Evolutionary conservation across 1,140 invertebrate species (phyloP).

Genomic region (Eriocheir sinensis): DNA sequence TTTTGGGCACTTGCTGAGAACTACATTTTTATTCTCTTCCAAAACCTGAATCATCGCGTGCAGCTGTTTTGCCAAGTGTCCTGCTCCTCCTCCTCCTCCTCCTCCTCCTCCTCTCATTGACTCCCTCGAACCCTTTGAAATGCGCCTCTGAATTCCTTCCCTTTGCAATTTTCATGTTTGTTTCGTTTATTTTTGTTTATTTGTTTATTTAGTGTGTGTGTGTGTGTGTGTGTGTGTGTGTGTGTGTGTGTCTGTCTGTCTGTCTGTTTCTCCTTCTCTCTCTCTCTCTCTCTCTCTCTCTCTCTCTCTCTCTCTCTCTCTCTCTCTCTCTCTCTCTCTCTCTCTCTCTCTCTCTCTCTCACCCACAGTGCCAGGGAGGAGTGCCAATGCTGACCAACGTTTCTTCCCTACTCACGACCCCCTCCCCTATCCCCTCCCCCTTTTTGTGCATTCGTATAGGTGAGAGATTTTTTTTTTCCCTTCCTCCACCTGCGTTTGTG

Average conservation of each 20-base stretch:
- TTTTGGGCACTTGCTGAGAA: no score
- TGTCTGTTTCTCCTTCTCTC: neutral
- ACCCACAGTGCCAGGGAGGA: neutral
- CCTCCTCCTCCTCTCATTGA: no score
- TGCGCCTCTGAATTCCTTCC: neutral
- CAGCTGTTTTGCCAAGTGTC: neutral
- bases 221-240: no score
- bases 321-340: slow-evolving; percentile 22
- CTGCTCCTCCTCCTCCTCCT: no score
- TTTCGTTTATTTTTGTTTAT: neutral
- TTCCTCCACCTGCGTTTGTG: no score
- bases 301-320: neutral
- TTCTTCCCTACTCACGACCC: neutral
- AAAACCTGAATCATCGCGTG: neutral
- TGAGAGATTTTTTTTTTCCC: neutral
- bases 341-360: slow-evolving; percentile 22
- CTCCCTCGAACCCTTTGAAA: neutral
- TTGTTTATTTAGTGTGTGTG: slow-evolving; percentile 25
- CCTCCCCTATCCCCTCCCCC: neutral
- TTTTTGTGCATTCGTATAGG: neutral
- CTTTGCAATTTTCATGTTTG: neutral
- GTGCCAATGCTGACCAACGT: slow-evolving; percentile 8
- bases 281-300: no score
- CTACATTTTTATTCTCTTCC: no score
- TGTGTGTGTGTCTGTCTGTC: neutral